These are phyloP conservation scores for Ostrea edulis DNA, from an alignment of 1,140 invertebrate species.

Conservation along the genomic window DNA sequence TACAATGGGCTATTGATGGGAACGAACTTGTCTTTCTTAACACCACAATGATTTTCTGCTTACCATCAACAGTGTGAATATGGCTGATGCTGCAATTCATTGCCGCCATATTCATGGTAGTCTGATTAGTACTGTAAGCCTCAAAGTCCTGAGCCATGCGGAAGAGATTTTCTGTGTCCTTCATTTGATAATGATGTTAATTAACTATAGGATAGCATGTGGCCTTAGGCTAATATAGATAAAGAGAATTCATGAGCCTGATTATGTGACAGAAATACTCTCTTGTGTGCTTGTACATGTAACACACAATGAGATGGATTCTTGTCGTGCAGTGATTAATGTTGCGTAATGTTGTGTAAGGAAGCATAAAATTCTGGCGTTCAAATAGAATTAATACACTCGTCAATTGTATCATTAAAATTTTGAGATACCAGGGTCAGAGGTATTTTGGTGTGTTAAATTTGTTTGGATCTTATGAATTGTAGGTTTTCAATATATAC, in stretches of 20 bases:
- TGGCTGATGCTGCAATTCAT: not conserved
- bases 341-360: no score
- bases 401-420: no score
- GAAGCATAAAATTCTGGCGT: no score
- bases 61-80: not conserved
- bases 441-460: no score
- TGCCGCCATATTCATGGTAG: not conserved
- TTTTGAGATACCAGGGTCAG: no score
- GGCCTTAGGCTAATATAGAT: not conserved
- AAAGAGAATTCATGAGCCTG: not conserved
- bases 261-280: not conserved
- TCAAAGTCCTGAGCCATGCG: not conserved
- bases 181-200: constrained; percentile 27
- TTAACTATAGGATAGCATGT: not conserved
- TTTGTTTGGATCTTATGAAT: constrained; percentile 44
- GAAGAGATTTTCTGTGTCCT: not conserved
- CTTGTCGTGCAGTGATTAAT: no score
- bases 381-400: no score
- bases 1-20: not conserved
- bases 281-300: no score
- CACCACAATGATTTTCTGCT: not conserved
- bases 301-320: no score
- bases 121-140: not conserved
- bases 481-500: constrained; percentile 95
- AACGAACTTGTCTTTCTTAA: not conserved